Evolutionary conservation across 2,888 invertebrate species (phyloP), one percentile per base, ranked within the genome.

Genomic region (Poecilobothrus nobilitatus): DNA sequence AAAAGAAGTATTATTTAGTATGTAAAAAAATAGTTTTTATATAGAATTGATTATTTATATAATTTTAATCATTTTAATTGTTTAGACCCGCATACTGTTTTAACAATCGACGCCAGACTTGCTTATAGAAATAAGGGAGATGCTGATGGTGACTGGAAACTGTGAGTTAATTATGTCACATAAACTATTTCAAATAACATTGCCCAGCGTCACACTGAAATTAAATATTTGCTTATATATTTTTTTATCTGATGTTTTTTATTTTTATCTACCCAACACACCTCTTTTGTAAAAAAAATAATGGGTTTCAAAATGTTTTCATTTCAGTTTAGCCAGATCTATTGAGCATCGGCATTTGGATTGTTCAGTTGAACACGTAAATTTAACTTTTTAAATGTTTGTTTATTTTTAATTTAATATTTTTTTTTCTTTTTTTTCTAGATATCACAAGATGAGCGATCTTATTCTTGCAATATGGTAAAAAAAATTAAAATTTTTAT

Each of bases 101-200:
- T 95, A 22, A 92, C 92, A 7, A 84, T 95, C 68, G 92, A 95
- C 78, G 89, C 92, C 22, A 87, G 91, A 53, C 82, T 95, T 63
- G 97, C 92, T 0, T 96, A 94, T 79, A 86, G 91, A 70, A 92
- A 95, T 81, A 90, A 91, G 82, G 88, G 85, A 1, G 93, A 95
- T 77, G 84, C 87, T 0, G 89, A 89, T 66, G 84, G 87, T 74
- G 87, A 85, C 64, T 99, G 98, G 98, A 91, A 89, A 76, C 84
- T 90, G 68, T 91, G 94, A 78, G 92, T 94, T 37, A 37, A 37
- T 37, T 37, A 37, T 12, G 37, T 10, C 12, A 37, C 9, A 37
- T 37, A 37, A 37, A 37, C 6, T 5, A 37, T 10, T 37, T 37
- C 2, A 37, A 37, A 37, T 37, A n/a, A n/a, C n/a, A n/a, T n/a